Conservation (phyloP, 2,888 invertebrate species). For the Caenorhabditis afra region DNA sequence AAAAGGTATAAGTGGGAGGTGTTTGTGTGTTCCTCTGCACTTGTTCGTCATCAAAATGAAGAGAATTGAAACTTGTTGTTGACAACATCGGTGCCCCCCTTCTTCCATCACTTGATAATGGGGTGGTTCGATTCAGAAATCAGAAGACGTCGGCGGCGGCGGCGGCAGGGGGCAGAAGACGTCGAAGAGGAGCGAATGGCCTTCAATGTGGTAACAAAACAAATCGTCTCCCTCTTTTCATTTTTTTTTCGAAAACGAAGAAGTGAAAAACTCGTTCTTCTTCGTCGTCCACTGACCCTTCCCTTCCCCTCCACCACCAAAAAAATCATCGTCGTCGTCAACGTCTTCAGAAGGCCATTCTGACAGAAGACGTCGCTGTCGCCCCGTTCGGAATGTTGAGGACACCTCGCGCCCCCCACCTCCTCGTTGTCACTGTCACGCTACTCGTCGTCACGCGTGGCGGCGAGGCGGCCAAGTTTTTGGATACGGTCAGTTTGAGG, state of each 20-base stretch:
- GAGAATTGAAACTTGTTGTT: slow-evolving; percentile 6
- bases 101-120: too few relatives aligned
- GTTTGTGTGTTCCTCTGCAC: too few relatives aligned
- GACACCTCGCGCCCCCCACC: neutral
- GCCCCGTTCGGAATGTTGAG: too few relatives aligned
- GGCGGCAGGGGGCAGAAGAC: neutral
- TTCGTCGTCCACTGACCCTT: neutral
- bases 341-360: too few relatives aligned
- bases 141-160: too few relatives aligned
- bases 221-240: neutral
- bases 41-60: too few relatives aligned
- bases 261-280: neutral
- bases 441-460: too few relatives aligned
- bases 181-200: neutral
- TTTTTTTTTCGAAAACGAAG: neutral
- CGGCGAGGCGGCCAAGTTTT: slow-evolving; percentile 39
- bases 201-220: neutral
- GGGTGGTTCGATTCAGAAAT: slow-evolving; percentile 6
- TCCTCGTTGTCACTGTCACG: slow-evolving; percentile 7
- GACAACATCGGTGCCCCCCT: too few relatives aligned
- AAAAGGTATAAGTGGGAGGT: too few relatives aligned
- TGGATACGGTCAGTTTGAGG: slow-evolving; percentile 34
- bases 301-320: too few relatives aligned
- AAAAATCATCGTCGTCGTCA: too few relatives aligned
- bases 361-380: too few relatives aligned